Percentiles rank a stretch among this genome's conserved stretches.
Conservation (phyloP, 2,888 invertebrate genomes). For the Sesia apiformis region DNA sequence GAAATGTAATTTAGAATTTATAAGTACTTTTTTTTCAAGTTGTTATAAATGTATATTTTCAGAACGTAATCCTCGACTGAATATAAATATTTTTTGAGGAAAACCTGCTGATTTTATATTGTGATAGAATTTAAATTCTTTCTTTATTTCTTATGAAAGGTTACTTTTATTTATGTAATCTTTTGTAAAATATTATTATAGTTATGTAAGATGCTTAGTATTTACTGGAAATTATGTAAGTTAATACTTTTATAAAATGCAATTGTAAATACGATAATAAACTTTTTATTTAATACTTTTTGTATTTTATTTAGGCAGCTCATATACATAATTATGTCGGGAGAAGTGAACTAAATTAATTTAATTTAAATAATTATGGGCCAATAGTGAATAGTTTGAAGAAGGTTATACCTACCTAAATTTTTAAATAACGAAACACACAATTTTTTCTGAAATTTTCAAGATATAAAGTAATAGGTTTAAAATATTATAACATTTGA, state of each 20-base stretch:
- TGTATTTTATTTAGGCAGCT: not conserved
- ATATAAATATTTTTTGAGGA: conserved; percentile 37
- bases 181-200: not conserved
- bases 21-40: not conserved
- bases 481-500: too few relatives aligned
- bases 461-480: too few relatives aligned
- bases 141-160: conserved; percentile 1
- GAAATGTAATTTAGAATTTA: not conserved
- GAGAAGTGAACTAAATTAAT: too few relatives aligned
- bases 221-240: not conserved
- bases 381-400: too few relatives aligned
- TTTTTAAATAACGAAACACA: too few relatives aligned
- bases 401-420: too few relatives aligned
- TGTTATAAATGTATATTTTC: conserved; percentile 46
- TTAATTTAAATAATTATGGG: too few relatives aligned
- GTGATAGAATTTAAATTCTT: conserved; percentile 25
- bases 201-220: not conserved
- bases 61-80: conserved; percentile 63
- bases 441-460: too few relatives aligned
- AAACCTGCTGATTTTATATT: conserved; percentile 69
- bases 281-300: not conserved
- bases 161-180: conserved; percentile 1
- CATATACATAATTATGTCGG: too few relatives aligned
- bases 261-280: not conserved
- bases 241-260: not conserved